Percentiles rank a stretch among this genome's conserved stretches.
Conservation (phyloP, 2,888 invertebrate genomes). For the Tromatobia lineatoria region DNA sequence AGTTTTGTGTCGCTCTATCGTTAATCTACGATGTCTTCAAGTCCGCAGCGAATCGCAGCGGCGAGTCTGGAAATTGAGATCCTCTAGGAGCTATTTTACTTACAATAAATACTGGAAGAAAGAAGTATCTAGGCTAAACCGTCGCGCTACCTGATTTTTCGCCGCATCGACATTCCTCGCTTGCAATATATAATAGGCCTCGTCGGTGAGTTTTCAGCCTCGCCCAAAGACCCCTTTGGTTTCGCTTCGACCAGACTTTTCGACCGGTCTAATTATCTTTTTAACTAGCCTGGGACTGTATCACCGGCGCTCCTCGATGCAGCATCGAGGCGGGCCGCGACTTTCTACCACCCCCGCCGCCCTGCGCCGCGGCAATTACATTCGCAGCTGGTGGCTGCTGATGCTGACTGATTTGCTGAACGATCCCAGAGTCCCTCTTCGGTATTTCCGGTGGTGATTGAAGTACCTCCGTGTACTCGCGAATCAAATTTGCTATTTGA, state of each 20-base stretch:
- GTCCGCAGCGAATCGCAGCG: slow-evolving; percentile 30
- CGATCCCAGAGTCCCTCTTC: slow-evolving; percentile 81
- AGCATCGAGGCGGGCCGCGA: slow-evolving; percentile 87
- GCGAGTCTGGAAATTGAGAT: slow-evolving; percentile 58
- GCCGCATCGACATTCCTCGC: slow-evolving; percentile 65
- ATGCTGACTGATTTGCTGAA: slow-evolving; percentile 80
- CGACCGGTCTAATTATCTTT: slow-evolving; percentile 51
- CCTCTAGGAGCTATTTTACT: slow-evolving; percentile 66
- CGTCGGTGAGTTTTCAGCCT: slow-evolving; percentile 72
- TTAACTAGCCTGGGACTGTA: slow-evolving; percentile 88
- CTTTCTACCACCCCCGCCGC: slow-evolving; percentile 78
- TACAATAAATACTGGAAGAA: slow-evolving; percentile 83
- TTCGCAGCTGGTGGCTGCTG: slow-evolving; percentile 73
- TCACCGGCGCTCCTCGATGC: slow-evolving; percentile 87
- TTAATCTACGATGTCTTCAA: slow-evolving; percentile 44
- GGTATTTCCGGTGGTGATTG: slow-evolving; percentile 85
- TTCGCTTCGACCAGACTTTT: slow-evolving; percentile 55
- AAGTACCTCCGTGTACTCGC: slow-evolving; percentile 93
- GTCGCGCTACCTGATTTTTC: slow-evolving; percentile 62
- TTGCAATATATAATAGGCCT: slow-evolving; percentile 73
- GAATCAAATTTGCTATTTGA: slow-evolving; percentile 96
- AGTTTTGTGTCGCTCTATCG: slow-evolving; percentile 75
- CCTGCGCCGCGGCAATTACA: slow-evolving; percentile 70
- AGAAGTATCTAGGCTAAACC: slow-evolving; percentile 76
- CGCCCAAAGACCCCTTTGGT: slow-evolving; percentile 66